A percentile compares a stretch with the other conserved stretches of the same genome.
Conservation (phyloP, 2,797 vertebrate genomes). For the Ciconia nigra region DNA sequence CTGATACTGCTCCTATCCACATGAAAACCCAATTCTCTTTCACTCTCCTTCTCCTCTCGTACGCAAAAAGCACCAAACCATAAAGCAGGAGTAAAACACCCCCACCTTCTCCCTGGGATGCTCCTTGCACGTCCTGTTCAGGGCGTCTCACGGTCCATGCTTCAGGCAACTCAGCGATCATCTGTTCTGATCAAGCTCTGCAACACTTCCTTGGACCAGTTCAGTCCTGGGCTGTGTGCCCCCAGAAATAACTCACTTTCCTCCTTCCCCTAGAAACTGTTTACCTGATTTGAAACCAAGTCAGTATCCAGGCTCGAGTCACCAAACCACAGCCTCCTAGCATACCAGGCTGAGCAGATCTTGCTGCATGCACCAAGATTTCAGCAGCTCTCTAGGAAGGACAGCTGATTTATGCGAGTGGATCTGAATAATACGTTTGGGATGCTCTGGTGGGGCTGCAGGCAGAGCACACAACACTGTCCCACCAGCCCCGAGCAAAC, state of each 20-base stretch:
- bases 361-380: conserved; percentile 5
- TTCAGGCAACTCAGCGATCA: neutral
- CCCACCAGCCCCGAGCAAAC: conserved; percentile 75
- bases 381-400: conserved; percentile 20
- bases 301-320: neutral
- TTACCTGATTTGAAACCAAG: neutral
- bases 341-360: neutral
- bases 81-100: neutral
- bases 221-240: neutral
- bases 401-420: conserved; percentile 20
- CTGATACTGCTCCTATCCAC: neutral
- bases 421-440: conserved; percentile 9
- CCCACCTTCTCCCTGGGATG: neutral
- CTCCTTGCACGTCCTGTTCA: neutral
- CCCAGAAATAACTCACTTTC: neutral
- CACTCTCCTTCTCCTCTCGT: neutral
- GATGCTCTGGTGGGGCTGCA: neutral
- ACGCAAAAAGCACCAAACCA: neutral
- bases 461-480: conserved; percentile 65
- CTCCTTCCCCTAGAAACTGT: neutral
- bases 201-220: neutral
- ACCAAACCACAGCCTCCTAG: neutral
- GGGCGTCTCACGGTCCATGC: neutral
- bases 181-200: neutral
- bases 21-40: neutral